phyloP scores from a whole-genome alignment of 1,140 invertebrate species.

The Drosophila ironensis region DNA sequence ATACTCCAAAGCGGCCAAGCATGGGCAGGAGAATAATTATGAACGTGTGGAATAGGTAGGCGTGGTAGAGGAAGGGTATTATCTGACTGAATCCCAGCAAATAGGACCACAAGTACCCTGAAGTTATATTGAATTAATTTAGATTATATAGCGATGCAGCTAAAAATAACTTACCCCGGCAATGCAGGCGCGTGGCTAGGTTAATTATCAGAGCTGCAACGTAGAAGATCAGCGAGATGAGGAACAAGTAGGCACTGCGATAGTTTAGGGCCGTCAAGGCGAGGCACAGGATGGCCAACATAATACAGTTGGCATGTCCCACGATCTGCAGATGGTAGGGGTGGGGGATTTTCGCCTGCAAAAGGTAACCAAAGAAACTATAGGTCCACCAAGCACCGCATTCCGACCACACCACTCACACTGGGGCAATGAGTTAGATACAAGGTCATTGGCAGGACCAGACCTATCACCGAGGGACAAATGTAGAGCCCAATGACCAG shows the following conservation, averaged over 20 bases:
- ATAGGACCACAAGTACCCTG: slow-evolving; percentile 84
- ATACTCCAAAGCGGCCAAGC: slow-evolving; percentile 85
- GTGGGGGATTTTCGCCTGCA: slow-evolving; percentile 51
- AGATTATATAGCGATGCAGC: no score
- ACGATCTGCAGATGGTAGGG: slow-evolving; percentile 65
- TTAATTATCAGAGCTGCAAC: slow-evolving; percentile 54
- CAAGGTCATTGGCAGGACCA: slow-evolving; percentile 40
- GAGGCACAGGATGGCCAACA: slow-evolving; percentile 59
- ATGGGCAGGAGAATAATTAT: slow-evolving; percentile 87
- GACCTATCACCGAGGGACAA: slow-evolving; percentile 83
- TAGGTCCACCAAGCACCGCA: background rate
- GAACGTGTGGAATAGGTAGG: slow-evolving; percentile 85
- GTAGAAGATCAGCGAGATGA: slow-evolving; percentile 71
- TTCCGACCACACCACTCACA: slow-evolving; percentile 82
- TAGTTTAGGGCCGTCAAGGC: slow-evolving; percentile 34
- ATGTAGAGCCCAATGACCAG: slow-evolving; percentile 84
- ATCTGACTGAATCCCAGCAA: slow-evolving; percentile 82
- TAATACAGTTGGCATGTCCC: slow-evolving; percentile 60
- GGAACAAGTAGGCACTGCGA: slow-evolving; percentile 60
- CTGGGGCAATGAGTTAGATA: slow-evolving; percentile 72
- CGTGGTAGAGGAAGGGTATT: slow-evolving; percentile 83
- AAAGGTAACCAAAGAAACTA: background rate
- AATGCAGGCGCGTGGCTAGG: slow-evolving; percentile 51
- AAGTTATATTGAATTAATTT: no score
- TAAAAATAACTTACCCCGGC: slow-evolving; percentile 54